Conservation (phyloP, 2,888 invertebrate genomes). For the Adineta ricciae region DNA sequence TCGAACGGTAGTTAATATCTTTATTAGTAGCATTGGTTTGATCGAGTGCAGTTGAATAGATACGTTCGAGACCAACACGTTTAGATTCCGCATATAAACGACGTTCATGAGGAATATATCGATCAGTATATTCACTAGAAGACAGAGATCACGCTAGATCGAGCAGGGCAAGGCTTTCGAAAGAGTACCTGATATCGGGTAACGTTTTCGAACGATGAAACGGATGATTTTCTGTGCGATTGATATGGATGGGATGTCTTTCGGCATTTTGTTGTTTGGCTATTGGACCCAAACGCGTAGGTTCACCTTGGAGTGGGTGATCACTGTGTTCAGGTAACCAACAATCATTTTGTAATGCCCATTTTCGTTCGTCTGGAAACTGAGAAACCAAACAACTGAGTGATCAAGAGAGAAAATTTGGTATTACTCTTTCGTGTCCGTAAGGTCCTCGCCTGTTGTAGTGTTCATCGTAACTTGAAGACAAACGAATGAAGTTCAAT, state of each 20-base stretch:
- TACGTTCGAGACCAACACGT: not conserved
- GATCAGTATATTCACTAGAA: not conserved
- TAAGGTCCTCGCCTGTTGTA: not conserved
- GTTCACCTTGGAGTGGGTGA: conserved; percentile 25
- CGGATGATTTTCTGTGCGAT: not conserved
- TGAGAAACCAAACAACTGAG: not conserved
- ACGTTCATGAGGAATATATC: not conserved
- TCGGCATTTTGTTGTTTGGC: conserved; percentile 1
- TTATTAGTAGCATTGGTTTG: not conserved
- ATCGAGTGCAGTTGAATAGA: not conserved
- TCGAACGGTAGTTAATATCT: not conserved
- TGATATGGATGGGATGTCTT: too few relatives aligned
- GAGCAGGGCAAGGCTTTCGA: not conserved
- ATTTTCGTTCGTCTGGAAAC: conserved; percentile 16
- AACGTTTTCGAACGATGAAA: not conserved
- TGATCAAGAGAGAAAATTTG: too few relatives aligned
- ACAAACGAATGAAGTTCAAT: too few relatives aligned
- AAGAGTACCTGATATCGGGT: not conserved
- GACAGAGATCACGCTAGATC: not conserved
- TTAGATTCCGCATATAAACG: not conserved
- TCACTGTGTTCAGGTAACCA: conserved; percentile 33
- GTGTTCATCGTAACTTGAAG: not conserved
- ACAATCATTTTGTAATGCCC: conserved; percentile 26
- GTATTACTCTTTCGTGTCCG: not conserved
- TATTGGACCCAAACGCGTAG: conserved; percentile 24